Percentiles rank a stretch among this genome's conserved stretches.
Evolutionary conservation across 2,888 invertebrate species (phyloP).

Genomic region (Chrysolina americana): DNA sequence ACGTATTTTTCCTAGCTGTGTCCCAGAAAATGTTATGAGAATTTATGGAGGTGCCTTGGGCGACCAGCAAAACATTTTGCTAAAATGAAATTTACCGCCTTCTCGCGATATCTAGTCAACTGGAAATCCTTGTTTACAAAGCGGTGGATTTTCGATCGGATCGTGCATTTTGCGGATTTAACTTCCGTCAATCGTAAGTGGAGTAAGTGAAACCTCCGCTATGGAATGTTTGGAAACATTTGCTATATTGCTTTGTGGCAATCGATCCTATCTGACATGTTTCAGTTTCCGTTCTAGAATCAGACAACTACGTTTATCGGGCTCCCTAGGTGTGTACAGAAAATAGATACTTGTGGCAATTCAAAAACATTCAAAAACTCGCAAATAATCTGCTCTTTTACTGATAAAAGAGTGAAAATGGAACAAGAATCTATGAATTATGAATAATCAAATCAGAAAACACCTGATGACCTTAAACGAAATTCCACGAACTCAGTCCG

Average conservation of each 20-base stretch:
- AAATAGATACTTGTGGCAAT: too few relatives aligned
- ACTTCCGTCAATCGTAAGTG: neutral
- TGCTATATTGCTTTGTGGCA: neutral
- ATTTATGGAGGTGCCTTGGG: conserved; percentile 56
- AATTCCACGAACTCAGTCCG: too few relatives aligned
- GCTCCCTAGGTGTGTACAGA: too few relatives aligned
- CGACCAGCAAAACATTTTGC: conserved; percentile 54
- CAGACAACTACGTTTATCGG: too few relatives aligned
- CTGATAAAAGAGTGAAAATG: too few relatives aligned
- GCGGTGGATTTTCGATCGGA: neutral
- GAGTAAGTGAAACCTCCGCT: neutral
- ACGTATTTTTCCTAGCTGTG: conserved; percentile 58
- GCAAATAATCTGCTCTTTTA: too few relatives aligned
- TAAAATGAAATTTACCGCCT: conserved; percentile 55
- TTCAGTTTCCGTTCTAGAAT: too few relatives aligned
- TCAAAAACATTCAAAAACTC: too few relatives aligned
- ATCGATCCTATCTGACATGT: too few relatives aligned
- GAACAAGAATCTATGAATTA: too few relatives aligned
- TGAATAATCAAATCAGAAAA: too few relatives aligned
- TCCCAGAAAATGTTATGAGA: conserved; percentile 56
- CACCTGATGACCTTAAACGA: too few relatives aligned
- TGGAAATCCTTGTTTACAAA: conserved; percentile 6
- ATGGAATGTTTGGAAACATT: neutral
- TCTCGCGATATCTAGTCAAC: neutral
- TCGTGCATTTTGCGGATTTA: neutral